Evolutionary conservation across 1,140 invertebrate genomes (phyloP), one percentile per base, ranked within the genome.

Genomic region (Drosophila pseudoananassae): DNA sequence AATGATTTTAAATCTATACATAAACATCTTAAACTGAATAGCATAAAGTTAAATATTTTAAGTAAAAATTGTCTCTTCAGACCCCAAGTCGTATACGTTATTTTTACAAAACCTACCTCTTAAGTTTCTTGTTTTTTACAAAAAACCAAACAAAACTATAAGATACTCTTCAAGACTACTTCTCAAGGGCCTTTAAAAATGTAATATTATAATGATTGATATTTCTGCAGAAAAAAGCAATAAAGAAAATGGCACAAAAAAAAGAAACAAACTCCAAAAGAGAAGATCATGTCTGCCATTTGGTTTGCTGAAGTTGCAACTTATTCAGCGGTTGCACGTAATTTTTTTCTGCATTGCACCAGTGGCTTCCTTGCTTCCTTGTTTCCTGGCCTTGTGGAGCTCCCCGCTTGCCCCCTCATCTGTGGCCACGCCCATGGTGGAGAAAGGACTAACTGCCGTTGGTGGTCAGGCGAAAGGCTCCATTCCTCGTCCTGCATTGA

Each of bases 401-500:
- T n/a, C n/a, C n/a, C 20, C 20, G 2, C 20, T 20, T 3, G 20
- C 20, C 20, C 20, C 3, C 6, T 38, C 65, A 40, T 31, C 15
- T 9, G 7, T 55, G 61, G 6, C 43, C 51, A 70, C 51, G 51
- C 43, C 66, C 43, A 51, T 70, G 64, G 59, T 14, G 15, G 47
- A 40, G 50, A 25, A 23, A 69, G 23, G 64, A 69, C 63, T 53
- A 69, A 69, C 63, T 33, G 66, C 66, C 64, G 25, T 9, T 25
- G 59, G 36, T 56, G 52, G 68, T n/a, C 10, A 46, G 63, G 61
- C 47, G 23, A 65, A 43, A 38, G 45, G 33, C 33, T 17, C 57
- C 20, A 20, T 20, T 14, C n/a, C 40, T 15, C 47, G 47, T 20
- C 45, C 29, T 64, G 51, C 81, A 85, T 78, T 78, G 82, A 87